These are phyloP conservation scores for Papilio helenus DNA, from an alignment of 1,140 invertebrate genomes.

Conservation along the genomic window DNA sequence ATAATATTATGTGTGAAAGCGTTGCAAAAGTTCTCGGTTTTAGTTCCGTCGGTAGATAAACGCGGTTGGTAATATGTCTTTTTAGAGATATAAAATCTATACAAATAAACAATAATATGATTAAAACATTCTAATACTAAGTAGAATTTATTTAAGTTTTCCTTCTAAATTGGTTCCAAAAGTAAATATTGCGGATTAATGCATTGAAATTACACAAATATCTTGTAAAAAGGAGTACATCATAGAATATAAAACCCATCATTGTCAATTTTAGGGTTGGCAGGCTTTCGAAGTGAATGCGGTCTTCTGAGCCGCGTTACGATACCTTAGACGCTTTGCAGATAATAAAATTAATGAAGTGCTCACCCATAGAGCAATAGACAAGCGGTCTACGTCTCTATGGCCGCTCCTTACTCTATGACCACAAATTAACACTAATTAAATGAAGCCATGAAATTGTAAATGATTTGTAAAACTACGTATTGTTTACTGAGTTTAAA, in stretches of 20 bases:
- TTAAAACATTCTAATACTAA: neutral
- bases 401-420: neutral
- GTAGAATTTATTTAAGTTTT: no score
- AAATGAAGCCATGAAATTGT: neutral
- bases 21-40: constrained; percentile 12
- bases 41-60: neutral
- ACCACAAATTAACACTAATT: constrained; percentile 17
- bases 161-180: no score
- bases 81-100: neutral
- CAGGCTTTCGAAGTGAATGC: constrained; percentile 49
- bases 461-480: constrained; percentile 10
- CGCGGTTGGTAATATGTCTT: neutral
- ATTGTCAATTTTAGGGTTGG: constrained; percentile 54
- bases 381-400: constrained; percentile 41
- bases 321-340: constrained; percentile 46
- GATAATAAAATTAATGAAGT: constrained; percentile 58
- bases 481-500: neutral
- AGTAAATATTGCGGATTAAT: no score
- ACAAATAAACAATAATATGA: neutral
- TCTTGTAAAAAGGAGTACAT: neutral
- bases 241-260: neutral
- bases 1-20: constrained; percentile 60
- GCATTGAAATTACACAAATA: neutral
- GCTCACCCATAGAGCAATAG: constrained; percentile 42
- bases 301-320: constrained; percentile 48